Base-by-base conservation (phyloP, 2,797 vertebrate species). In the Diglossa cyanea region DNA sequence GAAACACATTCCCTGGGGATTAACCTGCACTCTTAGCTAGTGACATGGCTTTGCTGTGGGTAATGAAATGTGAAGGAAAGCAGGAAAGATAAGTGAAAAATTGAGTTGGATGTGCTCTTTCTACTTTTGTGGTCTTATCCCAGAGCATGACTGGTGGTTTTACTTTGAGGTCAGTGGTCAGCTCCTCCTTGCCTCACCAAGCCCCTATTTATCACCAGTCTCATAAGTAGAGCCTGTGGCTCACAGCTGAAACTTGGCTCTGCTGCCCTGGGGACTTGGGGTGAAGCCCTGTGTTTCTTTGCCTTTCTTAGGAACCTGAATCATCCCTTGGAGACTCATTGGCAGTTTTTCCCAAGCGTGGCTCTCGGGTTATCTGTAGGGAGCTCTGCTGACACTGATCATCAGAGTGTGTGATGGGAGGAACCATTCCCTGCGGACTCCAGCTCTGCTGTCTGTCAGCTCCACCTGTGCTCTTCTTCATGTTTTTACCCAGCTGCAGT, bases 351-450 rank as follows among this genome's bases (percentile, higher is more conserved):
- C 61, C 47, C 48, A n/a, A 24, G 31, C 0, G 1, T 61, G 50
- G 33, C 42, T 65, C 45, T 77, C 0, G 0, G n/a, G 12, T 45
- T 5, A 1, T 42, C 35, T 5, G 0, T 10, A 17, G 60, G 63
- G 33, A 75, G 3, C 18, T 83, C 28, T 60, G 53, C 37, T 60
- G 61, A 16, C 53, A 3, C 2, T 8, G 61, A 76, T 44, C 58
- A 44, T 12, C 23, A 39, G 35, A 55, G 28, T 14, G 9, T 0
- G 2, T 33, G 35, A 37, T 66, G 40, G 40, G 26, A 79, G 48
- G 39, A 86, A 4, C 10, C 0, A 0, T 58, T 51, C 47, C 37
- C n/a, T 19, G 13, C 1, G 10, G 3, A 5, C 39, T 78, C 17
- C 4, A 4, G 5, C 33, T 78, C 40, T 1, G 0, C 40, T 71